Percentiles rank a stretch among this genome's conserved stretches.
These are phyloP conservation scores for Aplysia californica DNA, from an alignment of 1,140 invertebrate genomes.

Conservation along the genomic window DNA sequence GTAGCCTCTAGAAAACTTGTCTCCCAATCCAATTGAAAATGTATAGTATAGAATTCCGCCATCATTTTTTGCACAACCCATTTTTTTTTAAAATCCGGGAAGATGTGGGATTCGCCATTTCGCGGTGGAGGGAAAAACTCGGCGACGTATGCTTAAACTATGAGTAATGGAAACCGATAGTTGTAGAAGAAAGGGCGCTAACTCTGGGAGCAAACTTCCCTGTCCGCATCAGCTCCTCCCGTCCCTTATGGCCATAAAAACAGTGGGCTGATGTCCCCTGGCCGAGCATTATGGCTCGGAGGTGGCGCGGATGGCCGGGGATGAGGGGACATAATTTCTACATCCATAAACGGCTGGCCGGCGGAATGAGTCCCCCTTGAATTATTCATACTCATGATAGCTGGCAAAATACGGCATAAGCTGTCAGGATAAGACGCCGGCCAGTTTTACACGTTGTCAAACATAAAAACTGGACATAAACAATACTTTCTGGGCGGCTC, in stretches of 20 bases:
- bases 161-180: constrained; percentile 14
- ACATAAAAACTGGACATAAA: constrained; percentile 16
- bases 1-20: too few relatives aligned
- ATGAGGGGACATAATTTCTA: not conserved
- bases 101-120: too few relatives aligned
- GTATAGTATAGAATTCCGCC: too few relatives aligned
- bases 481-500: constrained; percentile 4
- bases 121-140: too few relatives aligned
- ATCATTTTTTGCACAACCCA: too few relatives aligned
- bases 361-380: not conserved
- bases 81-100: too few relatives aligned
- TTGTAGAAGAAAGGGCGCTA: constrained; percentile 1
- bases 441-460: not conserved
- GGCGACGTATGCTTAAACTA: constrained; percentile 12
- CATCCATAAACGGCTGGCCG: not conserved
- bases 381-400: constrained; percentile 25
- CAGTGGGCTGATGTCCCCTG: constrained; percentile 14
- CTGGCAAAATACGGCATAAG: constrained; percentile 15
- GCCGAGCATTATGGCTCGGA: not conserved
- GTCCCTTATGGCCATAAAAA: constrained; percentile 22
- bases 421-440: constrained; percentile 10
- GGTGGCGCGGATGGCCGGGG: not conserved
- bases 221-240: not conserved
- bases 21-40: too few relatives aligned
- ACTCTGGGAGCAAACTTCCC: not conserved